A percentile compares a stretch with the other conserved stretches of the same genome.
Conservation (phyloP, 2,888 invertebrate genomes). For the Linnaemya tessellans region DNA sequence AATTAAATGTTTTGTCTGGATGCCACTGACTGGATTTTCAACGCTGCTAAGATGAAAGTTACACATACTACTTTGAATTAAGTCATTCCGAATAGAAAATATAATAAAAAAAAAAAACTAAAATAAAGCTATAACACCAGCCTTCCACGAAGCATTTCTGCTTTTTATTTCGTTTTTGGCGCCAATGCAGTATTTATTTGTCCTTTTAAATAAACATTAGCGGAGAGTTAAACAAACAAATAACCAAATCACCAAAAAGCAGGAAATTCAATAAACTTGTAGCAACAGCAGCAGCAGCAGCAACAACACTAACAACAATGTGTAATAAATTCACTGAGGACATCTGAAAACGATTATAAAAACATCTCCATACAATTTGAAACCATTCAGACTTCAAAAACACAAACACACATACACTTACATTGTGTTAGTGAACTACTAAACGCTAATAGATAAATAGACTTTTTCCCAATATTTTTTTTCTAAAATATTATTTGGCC, state of each 20-base stretch:
- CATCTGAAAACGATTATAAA: conserved; percentile 58
- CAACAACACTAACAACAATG: conserved; percentile 18
- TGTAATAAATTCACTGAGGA: conserved; percentile 43
- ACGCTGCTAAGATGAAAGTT: not conserved
- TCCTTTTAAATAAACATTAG: conserved; percentile 47
- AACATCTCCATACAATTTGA: conserved; percentile 50
- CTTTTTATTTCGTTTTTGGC: conserved; percentile 11
- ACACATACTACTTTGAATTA: not conserved
- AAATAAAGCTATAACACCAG: not conserved
- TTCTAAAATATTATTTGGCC: conserved; percentile 34
- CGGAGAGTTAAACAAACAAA: conserved; percentile 33
- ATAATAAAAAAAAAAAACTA: not conserved
- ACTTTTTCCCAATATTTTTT: not conserved
- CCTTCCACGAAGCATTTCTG: not conserved
- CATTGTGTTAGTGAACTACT: not conserved
- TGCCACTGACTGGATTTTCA: too few relatives aligned
- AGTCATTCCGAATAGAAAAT: not conserved
- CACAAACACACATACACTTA: conserved; percentile 6
- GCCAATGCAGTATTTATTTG: conserved; percentile 38
- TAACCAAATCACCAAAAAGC: not conserved
- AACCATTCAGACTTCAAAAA: conserved; percentile 36
- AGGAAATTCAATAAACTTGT: conserved; percentile 47
- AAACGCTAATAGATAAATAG: conserved; percentile 41
- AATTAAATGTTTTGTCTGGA: too few relatives aligned
- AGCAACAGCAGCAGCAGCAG: not conserved